Percentiles rank a stretch among this genome's conserved stretches.
Conservation (phyloP, 2,888 invertebrate genomes). For the Drosophila sordidula region DNA sequence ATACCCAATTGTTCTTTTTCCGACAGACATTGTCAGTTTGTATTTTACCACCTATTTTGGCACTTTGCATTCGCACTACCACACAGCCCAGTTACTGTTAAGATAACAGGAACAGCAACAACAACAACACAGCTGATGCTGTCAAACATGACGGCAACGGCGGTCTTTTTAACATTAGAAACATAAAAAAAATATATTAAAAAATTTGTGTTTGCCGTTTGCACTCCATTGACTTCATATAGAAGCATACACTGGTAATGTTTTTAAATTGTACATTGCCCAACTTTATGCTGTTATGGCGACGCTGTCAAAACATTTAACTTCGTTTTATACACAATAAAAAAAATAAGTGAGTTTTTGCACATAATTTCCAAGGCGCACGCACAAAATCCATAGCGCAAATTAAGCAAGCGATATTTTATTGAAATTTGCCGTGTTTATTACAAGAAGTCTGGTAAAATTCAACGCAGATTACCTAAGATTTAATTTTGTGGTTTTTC, state of each 20-base stretch:
- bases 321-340: conserved; percentile 61
- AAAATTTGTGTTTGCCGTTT: conserved; percentile 33
- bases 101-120: conserved; percentile 1
- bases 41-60: not conserved
- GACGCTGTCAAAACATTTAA: conserved; percentile 35
- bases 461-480: conserved; percentile 84
- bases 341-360: conserved; percentile 56
- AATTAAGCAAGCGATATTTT: conserved; percentile 13
- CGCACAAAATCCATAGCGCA: conserved; percentile 48
- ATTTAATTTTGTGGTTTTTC: conserved; percentile 84
- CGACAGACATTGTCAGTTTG: not conserved
- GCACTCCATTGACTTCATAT: conserved; percentile 33
- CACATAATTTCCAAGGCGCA: conserved; percentile 53
- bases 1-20: conserved; percentile 1
- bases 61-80: conserved; percentile 6
- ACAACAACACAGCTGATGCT: conserved; percentile 32
- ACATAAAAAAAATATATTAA: conserved; percentile 52
- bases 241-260: conserved; percentile 25
- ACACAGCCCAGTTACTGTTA: conserved; percentile 8
- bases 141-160: conserved; percentile 17
- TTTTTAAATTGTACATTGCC: conserved; percentile 7
- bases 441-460: conserved; percentile 48
- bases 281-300: conserved; percentile 14
- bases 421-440: conserved; percentile 31
- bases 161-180: conserved; percentile 25